Evolutionary conservation across 2,113 vertebrate species (phyloP), one percentile per base, ranked within the genome.

Genomic region (Vulpes lagopus): DNA sequence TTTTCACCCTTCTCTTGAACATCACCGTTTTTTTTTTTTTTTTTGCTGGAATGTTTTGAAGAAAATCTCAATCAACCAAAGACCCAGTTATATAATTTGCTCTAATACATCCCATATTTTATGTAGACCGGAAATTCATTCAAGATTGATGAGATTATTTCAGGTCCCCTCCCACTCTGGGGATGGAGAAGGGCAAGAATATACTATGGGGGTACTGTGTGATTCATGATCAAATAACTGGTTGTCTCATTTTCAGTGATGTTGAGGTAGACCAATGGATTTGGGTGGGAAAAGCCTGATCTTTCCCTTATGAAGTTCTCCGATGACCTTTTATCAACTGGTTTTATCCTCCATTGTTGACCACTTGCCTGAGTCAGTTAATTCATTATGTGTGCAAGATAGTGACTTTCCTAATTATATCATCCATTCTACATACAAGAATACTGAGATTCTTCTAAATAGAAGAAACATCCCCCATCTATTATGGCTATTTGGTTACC

Each of bases 11-110:
- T 51, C 53, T 59, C n/a, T 60, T 2, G 14, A 38, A 43, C 25
- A 53, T 32, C 25, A 27, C 55, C 5, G 22, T 79, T 92, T 89
- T 73, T 20, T 65, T 43, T 43, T 43, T 43, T 43, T 43, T 43
- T 43, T 43, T 43, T 43, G 51, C 59, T 93, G 17, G 53, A 89
- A 93, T 89, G 49, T 91, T 91, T 5, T 97, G 81, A 87, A 76
- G 71, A 23, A 94, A 94, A 93, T 79, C 27, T 65, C 55, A 79
- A 35, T 87, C 22, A 92, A 86, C 23, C 12, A 83, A 83, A 82
- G 89, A 88, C 5, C 22, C 7, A 60, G 76, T 0, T 96, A 8
- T 57, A 19, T 82, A 78, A 82, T 43, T 96, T 71, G 71, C 17
- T 38, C 59, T 20, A 74, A 16, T 88, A 43, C 4, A 49, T 0